phyloP scores from a whole-genome alignment of 2,113 vertebrate genomes.

The Pelodiscus sinensis region DNA sequence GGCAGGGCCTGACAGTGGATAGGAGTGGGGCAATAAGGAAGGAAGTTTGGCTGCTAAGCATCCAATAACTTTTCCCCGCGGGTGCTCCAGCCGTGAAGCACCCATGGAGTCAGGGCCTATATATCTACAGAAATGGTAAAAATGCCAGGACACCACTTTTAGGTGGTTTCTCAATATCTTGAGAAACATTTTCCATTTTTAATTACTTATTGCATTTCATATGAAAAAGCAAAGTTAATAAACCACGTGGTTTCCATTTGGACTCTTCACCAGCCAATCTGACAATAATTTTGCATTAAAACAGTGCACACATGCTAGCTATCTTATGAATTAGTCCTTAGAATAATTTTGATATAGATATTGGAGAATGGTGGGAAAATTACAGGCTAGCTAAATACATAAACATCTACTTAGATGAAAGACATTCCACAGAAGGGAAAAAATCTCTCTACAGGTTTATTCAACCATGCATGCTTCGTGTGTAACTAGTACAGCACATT shows the following conservation, averaged over 20 bases:
- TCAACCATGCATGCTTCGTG: slow-evolving; percentile 56
- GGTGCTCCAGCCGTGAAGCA: too few relatives aligned
- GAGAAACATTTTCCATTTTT: not conserved
- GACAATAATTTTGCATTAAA: not conserved
- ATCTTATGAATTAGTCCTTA: slow-evolving; percentile 19
- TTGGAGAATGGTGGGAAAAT: slow-evolving; percentile 25
- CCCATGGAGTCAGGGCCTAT: too few relatives aligned
- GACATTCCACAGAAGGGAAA: slow-evolving; percentile 32
- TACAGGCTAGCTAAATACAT: not conserved
- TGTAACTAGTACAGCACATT: slow-evolving; percentile 69
- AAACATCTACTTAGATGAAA: slow-evolving; percentile 56
- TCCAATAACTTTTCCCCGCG: too few relatives aligned
- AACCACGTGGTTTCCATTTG: not conserved
- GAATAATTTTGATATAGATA: slow-evolving; percentile 15
- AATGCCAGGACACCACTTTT: not conserved
- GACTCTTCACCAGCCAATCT: not conserved
- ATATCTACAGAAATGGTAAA: not conserved
- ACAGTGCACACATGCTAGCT: not conserved
- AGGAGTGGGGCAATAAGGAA: too few relatives aligned
- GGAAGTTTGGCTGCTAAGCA: too few relatives aligned
- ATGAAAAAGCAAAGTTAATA: not conserved
- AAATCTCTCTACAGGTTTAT: slow-evolving; percentile 52
- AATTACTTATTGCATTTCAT: not conserved
- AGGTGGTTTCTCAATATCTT: not conserved
- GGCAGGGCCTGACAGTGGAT: too few relatives aligned